Base-by-base conservation (phyloP, 2,113 vertebrate genomes). In the Scophthalmus maximus region DNA sequence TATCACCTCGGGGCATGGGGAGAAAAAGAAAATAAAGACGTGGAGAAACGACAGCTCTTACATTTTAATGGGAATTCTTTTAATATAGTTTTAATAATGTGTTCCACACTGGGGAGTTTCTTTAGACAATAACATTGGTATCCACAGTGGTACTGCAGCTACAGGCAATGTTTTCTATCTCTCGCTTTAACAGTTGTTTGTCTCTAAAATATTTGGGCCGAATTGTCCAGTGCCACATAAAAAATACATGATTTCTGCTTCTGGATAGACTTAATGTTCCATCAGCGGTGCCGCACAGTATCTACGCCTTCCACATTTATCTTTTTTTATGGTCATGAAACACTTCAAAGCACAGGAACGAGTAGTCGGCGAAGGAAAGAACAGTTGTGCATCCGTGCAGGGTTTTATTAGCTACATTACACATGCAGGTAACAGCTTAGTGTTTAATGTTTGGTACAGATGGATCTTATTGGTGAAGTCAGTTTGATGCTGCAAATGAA, bases 161-260 rank as follows among this genome's bases (percentile, higher is more conserved):
- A 20, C 30, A 44, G 63, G 67, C 30, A 20, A 15, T 46, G 22
- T 68, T 6, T 73, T 78, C 44, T 15, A 29, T 77, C 47, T 25
- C 18, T 50, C 0, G 0, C 55, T 81, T 63, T 79, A 58, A 50
- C 29, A 11, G 9, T 73, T 62, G 74, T 63, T 84, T 74, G 27
- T 61, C 42, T 81, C n/a, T 23, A 26, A 64, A 79, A 73, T 70
- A 81, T 85, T 65, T 73, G 11, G 67, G 66, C 50, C 8, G 9
- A 63, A 59, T 38, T 44, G 61, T 78, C 60, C 36, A 62, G 63
- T 38, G 61, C 68, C 29, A 50, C 70, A 82, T 91, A 47, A 85
- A 90, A 76, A 79, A 88, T 84, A n/a, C 50, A 89, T 82, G 59
- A 67, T 66, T 76, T 20, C 29, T 34, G 32, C 61, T 20, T 56